Evolutionary conservation across 2,797 vertebrate genomes (phyloP).

Genomic region (Platalea minor): DNA sequence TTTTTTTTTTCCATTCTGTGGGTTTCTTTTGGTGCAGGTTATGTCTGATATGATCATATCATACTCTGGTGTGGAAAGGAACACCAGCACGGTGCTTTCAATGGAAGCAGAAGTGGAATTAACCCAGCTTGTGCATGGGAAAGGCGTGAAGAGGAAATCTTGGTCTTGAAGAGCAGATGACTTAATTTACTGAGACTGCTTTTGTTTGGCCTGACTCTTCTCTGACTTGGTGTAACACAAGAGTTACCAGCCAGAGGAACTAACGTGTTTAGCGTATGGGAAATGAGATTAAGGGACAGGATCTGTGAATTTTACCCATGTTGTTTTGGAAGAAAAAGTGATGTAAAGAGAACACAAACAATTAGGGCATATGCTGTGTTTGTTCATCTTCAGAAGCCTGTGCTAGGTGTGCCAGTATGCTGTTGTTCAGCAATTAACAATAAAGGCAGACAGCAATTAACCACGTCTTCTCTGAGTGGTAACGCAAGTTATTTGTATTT

Average conservation of each 20-base stretch:
- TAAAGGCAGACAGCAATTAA: conserved; percentile 50
- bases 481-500: conserved; percentile 33
- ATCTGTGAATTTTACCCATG: neutral
- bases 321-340: neutral
- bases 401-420: neutral
- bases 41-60: neutral
- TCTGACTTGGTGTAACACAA: neutral
- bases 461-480: conserved; percentile 27
- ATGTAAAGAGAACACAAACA: neutral
- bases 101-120: neutral
- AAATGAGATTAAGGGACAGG: neutral
- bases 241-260: neutral
- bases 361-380: neutral
- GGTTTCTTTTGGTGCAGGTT: neutral
- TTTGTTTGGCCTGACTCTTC: neutral
- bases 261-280: rapidly evolving
- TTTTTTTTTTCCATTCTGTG: neutral
- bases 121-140: neutral
- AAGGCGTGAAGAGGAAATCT: neutral
- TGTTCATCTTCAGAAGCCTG: conserved; percentile 22
- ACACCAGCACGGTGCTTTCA: neutral
- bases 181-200: neutral
- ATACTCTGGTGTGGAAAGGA: neutral
- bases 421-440: conserved; percentile 46
- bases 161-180: neutral